Evolutionary conservation across 2,888 invertebrate genomes (phyloP).

Genomic region (Dioctria linearis): DNA sequence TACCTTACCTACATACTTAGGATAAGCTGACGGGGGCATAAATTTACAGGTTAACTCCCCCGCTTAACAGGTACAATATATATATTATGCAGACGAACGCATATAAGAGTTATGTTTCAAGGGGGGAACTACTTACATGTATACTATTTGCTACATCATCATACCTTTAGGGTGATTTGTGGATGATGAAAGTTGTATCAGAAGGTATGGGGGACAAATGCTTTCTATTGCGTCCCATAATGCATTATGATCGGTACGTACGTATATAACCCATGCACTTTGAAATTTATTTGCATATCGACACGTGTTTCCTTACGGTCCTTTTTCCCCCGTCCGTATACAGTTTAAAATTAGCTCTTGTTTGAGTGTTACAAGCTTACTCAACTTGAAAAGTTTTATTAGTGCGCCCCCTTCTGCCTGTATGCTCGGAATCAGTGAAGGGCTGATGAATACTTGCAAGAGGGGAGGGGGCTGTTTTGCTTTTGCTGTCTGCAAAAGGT

Average conservation of each 20-base stretch:
- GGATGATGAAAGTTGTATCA: neutral
- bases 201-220: neutral
- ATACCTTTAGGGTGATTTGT: constrained; percentile 6
- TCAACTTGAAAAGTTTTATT: constrained; percentile 10
- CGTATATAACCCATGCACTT: constrained; percentile 15
- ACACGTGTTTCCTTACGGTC: constrained; percentile 13
- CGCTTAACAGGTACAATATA: neutral
- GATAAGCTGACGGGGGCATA: constrained; percentile 5
- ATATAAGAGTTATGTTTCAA: neutral
- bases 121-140: neutral
- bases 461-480: neutral
- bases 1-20: no score
- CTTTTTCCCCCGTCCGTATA: neutral
- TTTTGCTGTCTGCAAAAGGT: constrained; percentile 2
- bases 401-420: neutral
- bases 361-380: constrained; percentile 7
- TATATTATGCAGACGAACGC: constrained; percentile 1
- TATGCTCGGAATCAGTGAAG: neutral
- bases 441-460: neutral
- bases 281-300: constrained; percentile 41
- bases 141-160: neutral
- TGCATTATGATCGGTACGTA: neutral
- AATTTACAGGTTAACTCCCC: constrained; percentile 23
- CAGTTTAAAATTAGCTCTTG: constrained; percentile 14
- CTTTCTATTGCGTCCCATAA: neutral